Base-by-base conservation (phyloP, 2,797 vertebrate genomes). In the Harpagifer antarcticus region DNA sequence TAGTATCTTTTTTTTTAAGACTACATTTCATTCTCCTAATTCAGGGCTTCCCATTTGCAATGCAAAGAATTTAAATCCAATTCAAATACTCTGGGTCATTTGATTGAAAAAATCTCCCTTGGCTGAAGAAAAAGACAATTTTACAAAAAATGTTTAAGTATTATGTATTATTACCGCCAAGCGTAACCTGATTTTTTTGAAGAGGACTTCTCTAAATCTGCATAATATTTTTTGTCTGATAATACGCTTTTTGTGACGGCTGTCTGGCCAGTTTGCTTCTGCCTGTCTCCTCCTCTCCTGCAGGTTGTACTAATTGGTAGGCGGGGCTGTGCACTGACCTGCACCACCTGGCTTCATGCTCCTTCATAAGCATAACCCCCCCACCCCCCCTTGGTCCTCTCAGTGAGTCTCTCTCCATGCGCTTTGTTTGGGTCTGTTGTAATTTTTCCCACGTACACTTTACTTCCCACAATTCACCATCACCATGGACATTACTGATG, bases 381-480 rank as follows among this genome's bases (percentile, higher is more conserved):
- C 58, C 42, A 20, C n/a, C n/a, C 42, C 14, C 23, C 57, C 42
- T 27, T 59, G 8, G 40, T 59, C 40, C 58, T 45, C 13, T 23
- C 9, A 17, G 33, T 40, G 16, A 47, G 15, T 54, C 19, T 74
- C 56, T 11, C 14, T 62, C 15, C 3, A 23, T 50, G 12, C 3
- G 2, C 37, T 44, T 31, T 47, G 11, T 61, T 49, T 62, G 23
- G 58, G 6, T 53, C 14, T 1, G n/a, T 45, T 45, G 4, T 57
- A 11, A 12, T 4, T 55, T 55, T 56, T 44, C 3, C 8, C 2
- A 14, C 42, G 23, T 23, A 5, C 40, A 59, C 20, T 9, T 20
- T 20, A 31, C 20, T 45, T 12, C 62, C 52, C 50, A 65, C 63
- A 10, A 40, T 23, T 52, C 37, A 57, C 37, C 58, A n/a, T 45